Evolutionary conservation across 2,888 invertebrate genomes (phyloP).

Genomic region (Eremobia ochroleuca): DNA sequence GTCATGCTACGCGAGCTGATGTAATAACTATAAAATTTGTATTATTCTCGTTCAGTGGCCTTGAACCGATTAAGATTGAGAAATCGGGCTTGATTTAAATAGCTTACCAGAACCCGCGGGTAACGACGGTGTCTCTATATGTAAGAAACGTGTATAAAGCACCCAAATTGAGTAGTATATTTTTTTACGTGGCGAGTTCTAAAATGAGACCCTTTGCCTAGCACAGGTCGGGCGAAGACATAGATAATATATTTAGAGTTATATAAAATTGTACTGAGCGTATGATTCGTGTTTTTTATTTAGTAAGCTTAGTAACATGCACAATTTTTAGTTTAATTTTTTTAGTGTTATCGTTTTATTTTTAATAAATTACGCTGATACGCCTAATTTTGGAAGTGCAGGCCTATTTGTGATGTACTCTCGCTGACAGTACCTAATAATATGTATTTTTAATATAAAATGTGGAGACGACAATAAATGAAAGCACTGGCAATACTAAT

Average conservation of each 20-base stretch:
- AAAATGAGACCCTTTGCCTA: slow-evolving; percentile 35
- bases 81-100: neutral
- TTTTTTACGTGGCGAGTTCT: slow-evolving; percentile 82
- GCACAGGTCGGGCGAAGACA: slow-evolving; percentile 34
- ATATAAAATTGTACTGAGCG: slow-evolving; percentile 59
- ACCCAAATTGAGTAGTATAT: slow-evolving; percentile 77
- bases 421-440: slow-evolving; percentile 26
- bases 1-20: neutral
- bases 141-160: slow-evolving; percentile 73
- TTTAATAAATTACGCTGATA: slow-evolving; percentile 2
- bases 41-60: neutral
- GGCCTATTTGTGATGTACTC: slow-evolving; percentile 24
- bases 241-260: slow-evolving; percentile 64
- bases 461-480: neutral
- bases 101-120: neutral
- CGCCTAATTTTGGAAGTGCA: slow-evolving; percentile 26
- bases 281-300: slow-evolving; percentile 52
- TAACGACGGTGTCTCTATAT: slow-evolving; percentile 69
- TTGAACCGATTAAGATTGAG: neutral
- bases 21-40: neutral
- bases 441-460: slow-evolving; percentile 5
- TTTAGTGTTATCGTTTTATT: slow-evolving; percentile 17
- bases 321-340: slow-evolving; percentile 59
- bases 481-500: neutral
- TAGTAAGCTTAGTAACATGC: slow-evolving; percentile 62